Evolutionary conservation across 2,888 invertebrate genomes (phyloP).

Genomic region (Drosophila mercatorum): DNA sequence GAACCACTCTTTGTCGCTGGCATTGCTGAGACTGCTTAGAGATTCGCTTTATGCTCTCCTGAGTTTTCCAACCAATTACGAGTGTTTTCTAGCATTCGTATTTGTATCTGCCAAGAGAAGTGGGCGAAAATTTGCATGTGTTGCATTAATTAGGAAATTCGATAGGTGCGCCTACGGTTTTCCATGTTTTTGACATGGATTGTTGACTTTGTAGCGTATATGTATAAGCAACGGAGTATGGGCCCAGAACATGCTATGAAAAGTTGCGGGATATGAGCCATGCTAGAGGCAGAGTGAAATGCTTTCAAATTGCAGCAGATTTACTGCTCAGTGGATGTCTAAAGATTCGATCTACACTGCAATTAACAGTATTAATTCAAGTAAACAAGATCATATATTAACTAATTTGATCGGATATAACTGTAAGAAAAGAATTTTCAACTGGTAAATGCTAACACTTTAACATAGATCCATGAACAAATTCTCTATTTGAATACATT

Average conservation of each 20-base stretch:
- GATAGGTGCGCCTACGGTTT: conserved; percentile 32
- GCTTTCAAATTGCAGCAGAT: not conserved
- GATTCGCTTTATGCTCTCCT: conserved; percentile 64
- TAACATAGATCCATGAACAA: too few relatives aligned
- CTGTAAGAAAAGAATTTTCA: not conserved
- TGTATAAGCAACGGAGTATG: conserved; percentile 18
- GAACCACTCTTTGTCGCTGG: conserved; percentile 16
- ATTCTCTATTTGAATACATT: not conserved
- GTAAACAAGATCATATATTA: not conserved
- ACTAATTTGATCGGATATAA: not conserved
- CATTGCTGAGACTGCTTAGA: conserved; percentile 26
- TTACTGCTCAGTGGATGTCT: not conserved
- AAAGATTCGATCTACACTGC: conserved; percentile 9
- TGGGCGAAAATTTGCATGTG: conserved; percentile 71
- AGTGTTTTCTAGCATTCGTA: conserved; percentile 18
- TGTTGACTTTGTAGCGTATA: conserved; percentile 52
- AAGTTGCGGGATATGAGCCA: conserved; percentile 17
- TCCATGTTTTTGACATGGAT: conserved; percentile 50
- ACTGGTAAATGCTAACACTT: not conserved
- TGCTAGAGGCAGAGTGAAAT: not conserved
- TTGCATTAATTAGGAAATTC: conserved; percentile 67
- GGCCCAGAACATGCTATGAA: conserved; percentile 20
- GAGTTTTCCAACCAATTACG: conserved; percentile 54
- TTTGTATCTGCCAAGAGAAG: conserved; percentile 50
- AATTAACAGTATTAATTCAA: not conserved